Base-by-base conservation (phyloP, 2,888 invertebrate species). In the Thelaira solivaga region DNA sequence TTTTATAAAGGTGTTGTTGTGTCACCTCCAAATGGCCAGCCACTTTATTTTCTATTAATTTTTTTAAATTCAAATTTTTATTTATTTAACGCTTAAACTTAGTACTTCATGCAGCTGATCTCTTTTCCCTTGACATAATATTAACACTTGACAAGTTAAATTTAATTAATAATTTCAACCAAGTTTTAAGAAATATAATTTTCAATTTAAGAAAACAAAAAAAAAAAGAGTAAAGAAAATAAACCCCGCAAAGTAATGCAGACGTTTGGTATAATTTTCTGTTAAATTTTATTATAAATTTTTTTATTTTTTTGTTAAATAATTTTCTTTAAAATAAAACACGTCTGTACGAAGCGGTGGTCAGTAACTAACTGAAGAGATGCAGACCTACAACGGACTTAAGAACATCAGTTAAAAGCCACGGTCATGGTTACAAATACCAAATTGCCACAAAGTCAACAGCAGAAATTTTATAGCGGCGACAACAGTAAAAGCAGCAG, bases 331-430 rank as follows among this genome's bases (percentile, higher is more conserved):
- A n/a, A n/a, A 64, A 59, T 65, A 80, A 85, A 82, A 84, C 83
- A 87, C 85, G 86, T 87, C 86, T 86, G 86, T 84, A 86, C 87
- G 86, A 83, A 84, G 84, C 86, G 88, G 86, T 89, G 88, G 88
- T 88, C 88, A 89, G 87, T 88, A 86, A 86, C 89, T 85, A 88
- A 89, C 88, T 89, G 88, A 88, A 88, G 88, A 89, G 87, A 88
- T 88, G 87, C 86, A 86, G 85, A 86, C 87, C 86, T 85, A 86
- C 88, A 85, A 85, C 88, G 88, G 88, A 87, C 88, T 89, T 89
- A 89, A 89, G 88, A 89, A 88, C 88, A 74, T 61, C 73, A 65
- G 73, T 47, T 71, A 65, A 78, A 78, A 78, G 78, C 78, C 78
- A 78, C 69, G 78, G 78, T 74, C 78, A 78, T 78, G 78, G 78